Conservation (phyloP, 2,888 invertebrate genomes). For the Octodonta nipae region DNA sequence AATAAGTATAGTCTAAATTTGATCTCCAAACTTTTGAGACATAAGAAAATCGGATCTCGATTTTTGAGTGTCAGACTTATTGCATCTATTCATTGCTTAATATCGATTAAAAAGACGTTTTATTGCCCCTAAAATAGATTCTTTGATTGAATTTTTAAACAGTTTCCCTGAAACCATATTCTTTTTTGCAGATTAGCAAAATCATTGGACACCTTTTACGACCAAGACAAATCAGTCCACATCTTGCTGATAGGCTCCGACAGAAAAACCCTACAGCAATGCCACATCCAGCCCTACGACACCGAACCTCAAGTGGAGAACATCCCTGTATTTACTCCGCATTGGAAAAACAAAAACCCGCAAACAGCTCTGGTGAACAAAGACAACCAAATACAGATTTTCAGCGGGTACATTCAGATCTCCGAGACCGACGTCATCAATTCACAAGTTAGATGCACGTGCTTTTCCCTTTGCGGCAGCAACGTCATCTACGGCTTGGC, state of each 20-base stretch:
- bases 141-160: no score
- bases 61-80: no score
- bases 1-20: no score
- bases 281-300: constrained; percentile 23
- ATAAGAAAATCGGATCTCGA: no score
- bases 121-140: no score
- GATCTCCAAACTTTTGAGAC: no score
- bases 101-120: no score
- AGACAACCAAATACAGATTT: constrained; percentile 19
- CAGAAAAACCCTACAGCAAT: constrained; percentile 26
- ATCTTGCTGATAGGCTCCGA: constrained; percentile 27
- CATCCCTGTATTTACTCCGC: constrained; percentile 19
- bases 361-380: constrained; percentile 18
- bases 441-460: constrained; percentile 20
- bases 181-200: constrained; percentile 20
- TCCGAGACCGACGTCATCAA: constrained; percentile 20
- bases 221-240: constrained; percentile 24
- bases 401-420: constrained; percentile 21
- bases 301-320: constrained; percentile 15
- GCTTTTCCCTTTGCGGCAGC: constrained; percentile 26
- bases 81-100: no score
- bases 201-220: constrained; percentile 27
- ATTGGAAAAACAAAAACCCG: constrained; percentile 19
- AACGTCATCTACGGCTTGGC: constrained; percentile 26
- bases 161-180: no score